Base-by-base conservation (phyloP, 1,140 invertebrate species). In the Coenobita brevimanus region DNA sequence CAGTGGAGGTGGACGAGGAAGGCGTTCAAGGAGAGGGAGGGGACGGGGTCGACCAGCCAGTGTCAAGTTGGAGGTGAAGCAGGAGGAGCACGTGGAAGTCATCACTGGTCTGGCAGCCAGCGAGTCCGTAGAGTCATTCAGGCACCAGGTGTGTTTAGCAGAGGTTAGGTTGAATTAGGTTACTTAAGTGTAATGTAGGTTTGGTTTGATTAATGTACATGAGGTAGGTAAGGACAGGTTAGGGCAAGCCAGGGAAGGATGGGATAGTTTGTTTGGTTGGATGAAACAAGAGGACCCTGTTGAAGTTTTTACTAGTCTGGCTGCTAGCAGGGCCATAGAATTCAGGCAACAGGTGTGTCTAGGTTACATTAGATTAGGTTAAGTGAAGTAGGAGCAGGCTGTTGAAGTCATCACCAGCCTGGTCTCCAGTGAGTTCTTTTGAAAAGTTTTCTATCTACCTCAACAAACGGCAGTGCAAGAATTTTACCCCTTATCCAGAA, bases 221-320 rank as follows among this genome's bases (percentile, higher is more conserved):
- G n/a, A n/a, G n/a, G n/a, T n/a, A n/a, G n/a, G n/a, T n/a, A n/a
- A n/a, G n/a, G n/a, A n/a, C n/a, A n/a, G n/a, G n/a, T n/a, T n/a
- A n/a, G n/a, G n/a, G n/a, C n/a, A n/a, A n/a, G n/a, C n/a, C n/a
- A n/a, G n/a, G n/a, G n/a, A n/a, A n/a, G n/a, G n/a, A n/a, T n/a
- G n/a, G n/a, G n/a, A n/a, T n/a, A n/a, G n/a, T n/a, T n/a, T 46
- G 41, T 86, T 3, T 81, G 82, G 64, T 24, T 86, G 46, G 71
- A 82, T 89, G 38, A 89, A 89, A 30, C 79, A 89, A 27, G 89
- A 89, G 62, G 83, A 85, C 33, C 27, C 78, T 24, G 89, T 89
- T n/a, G 78, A 86, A n/a, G 78, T 85, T 0, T 82, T 87, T 24
- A 82, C 78, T 64, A 79, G 83, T 43, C 67, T 82, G 17, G 83